Evolutionary conservation across 2,888 invertebrate species (phyloP), one percentile per base, ranked within the genome.

Genomic region (Metallyticus violacea): DNA sequence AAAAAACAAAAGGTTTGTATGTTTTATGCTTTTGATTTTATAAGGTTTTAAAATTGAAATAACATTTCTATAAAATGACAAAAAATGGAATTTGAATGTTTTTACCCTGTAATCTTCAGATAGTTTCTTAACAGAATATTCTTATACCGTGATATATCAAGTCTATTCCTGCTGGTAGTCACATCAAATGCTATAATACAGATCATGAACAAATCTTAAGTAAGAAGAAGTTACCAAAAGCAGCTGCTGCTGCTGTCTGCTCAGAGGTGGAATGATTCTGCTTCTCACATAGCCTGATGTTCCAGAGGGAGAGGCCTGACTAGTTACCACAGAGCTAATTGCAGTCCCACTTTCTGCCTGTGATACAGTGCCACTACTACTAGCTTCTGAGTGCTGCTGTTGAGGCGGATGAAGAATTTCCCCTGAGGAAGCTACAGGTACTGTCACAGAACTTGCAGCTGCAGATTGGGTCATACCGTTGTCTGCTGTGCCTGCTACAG

Each of bases 241-340:
- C 87, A 93, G 91, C 88, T 93, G 93, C 86, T 92, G 92, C 87
- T 91, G 91, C 88, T 92, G 93, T 77, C 93, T 91, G 30, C 93
- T 92, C 89, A 94, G 91, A 0, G 93, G 93, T 26, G 93, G 92
- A 77, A 93, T 92, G 25, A 80, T 77, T 26, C 88, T 30, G 6
- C 87, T 87, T 22, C 88, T 30, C 3, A 77, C 78, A 4, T 92
- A 90, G 22, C 91, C 90, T 81, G 91, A 89, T 25, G 83, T 27
- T 28, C 90, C 87, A 22, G 90, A 89, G n/a, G 91, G 91, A 1
- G 91, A 90, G 25, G 91, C 91, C 0, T 90, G 89, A 7, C 91
- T 90, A 87, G 91, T 91, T 0, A 93, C 92, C 2, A 91, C 91
- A 7, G 91, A 90, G 7, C 92, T 91, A 7, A 91, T 26, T 15